Evolutionary conservation across 2,113 vertebrate genomes (phyloP), one percentile per base, ranked within the genome.

Genomic region (Muntiacus reevesi): DNA sequence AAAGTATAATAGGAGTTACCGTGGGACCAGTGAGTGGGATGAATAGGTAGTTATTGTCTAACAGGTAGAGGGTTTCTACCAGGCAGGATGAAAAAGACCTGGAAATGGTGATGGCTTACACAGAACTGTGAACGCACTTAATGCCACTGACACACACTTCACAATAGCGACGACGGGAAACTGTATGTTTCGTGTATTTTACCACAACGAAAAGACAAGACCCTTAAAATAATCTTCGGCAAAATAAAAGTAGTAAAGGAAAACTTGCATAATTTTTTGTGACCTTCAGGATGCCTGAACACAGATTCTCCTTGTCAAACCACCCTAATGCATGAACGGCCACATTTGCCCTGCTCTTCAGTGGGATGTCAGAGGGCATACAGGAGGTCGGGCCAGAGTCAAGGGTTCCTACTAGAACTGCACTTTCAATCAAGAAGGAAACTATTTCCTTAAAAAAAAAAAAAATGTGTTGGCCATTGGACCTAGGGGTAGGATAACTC

Each of bases 311-410:
- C 54, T 23, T 6, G 71, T 54, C 74, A 7, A 43, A 57, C 17
- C 17, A 7, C 25, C 28, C 43, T 23, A 4, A 8, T 1, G 0
- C 4, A 36, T 0, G 15, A 30, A 33, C 1, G 50, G 55, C 17
- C 9, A 3, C 0, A 12, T 45, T 7, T 25, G 25, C 40, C 14
- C 0, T 1, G 12, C 45, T 62, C 79, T 54, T 12, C 13, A n/a
- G 78, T 15, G 52, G 40, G 54, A 8, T 1, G 2, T 25, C 17
- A 9, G 19, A 57, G 33, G n/a, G 11, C 17, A 36, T 0, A 5
- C 17, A 52, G 40, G 54, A 11, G 9, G n/a, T n/a, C 30, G 15
- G 23, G 27, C 36, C 62, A 1, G 25, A n/a, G 60, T 21, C 25
- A 62, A 7, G 7, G 25, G 11, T 33, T 55, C 36, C 82, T 15